Percentiles rank a stretch among this genome's conserved stretches.
phyloP scores from a whole-genome alignment of 2,797 vertebrate genomes.

The Argya squamiceps region DNA sequence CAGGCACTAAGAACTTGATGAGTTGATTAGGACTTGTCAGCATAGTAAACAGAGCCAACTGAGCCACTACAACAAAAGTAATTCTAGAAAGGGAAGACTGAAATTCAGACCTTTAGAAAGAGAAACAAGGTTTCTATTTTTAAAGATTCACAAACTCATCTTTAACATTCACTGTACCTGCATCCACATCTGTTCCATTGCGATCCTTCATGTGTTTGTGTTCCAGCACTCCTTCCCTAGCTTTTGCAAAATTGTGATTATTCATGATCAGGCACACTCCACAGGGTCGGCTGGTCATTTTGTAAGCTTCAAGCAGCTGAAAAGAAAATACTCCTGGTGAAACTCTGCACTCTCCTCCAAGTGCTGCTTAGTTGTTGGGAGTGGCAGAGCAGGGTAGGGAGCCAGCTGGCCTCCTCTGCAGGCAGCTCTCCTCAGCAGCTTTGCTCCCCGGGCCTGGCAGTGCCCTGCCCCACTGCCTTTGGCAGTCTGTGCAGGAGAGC shows the following conservation, averaged over 20 bases:
- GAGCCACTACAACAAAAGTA: background rate
- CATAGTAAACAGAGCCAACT: background rate
- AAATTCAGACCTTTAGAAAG: background rate
- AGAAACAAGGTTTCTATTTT: background rate
- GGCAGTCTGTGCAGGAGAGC: background rate
- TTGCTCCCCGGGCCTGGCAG: background rate
- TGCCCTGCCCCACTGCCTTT: background rate
- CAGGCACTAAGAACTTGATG: background rate
- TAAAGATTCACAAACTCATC: background rate
- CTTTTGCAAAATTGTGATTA: conserved; percentile 78
- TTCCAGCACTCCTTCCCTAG: conserved; percentile 1
- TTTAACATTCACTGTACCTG: conserved; percentile 66
- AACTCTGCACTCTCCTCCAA: background rate
- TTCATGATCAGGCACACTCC: conserved; percentile 89
- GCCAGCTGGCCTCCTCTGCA: background rate
- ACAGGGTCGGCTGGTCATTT: conserved; percentile 76
- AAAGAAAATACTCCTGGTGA: background rate
- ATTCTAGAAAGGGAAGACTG: background rate
- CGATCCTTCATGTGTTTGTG: conserved; percentile 38
- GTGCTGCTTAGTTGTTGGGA: background rate
- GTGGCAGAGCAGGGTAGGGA: background rate
- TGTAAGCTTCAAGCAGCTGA: conserved; percentile 52
- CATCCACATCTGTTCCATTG: conserved; percentile 79
- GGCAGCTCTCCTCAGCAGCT: background rate
- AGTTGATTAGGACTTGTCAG: background rate